A percentile compares a stretch with the other conserved stretches of the same genome.
These are phyloP conservation scores for Oxyura jamaicensis DNA, from an alignment of 2,113 vertebrate genomes.

Conservation along the genomic window DNA sequence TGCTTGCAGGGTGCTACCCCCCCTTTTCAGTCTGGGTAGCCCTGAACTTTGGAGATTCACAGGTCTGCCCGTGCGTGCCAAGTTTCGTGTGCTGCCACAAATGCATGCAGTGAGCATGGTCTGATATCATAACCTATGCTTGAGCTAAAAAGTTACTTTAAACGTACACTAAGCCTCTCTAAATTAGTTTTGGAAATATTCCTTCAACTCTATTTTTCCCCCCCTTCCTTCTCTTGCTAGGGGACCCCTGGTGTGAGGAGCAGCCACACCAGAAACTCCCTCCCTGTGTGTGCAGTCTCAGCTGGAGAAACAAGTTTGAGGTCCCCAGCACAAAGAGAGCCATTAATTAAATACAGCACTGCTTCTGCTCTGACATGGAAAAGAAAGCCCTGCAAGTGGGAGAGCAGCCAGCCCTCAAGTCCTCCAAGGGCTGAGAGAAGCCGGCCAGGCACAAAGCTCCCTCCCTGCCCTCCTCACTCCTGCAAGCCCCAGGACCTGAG, in stretches of 20 bases:
- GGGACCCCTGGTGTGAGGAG: background rate
- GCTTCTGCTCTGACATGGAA: fast-evolving
- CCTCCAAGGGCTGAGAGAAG: background rate
- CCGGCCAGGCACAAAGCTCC: background rate
- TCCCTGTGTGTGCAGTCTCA: background rate
- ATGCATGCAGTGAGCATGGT: background rate
- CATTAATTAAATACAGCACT: background rate
- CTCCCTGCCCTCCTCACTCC: background rate
- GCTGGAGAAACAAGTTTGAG: background rate
- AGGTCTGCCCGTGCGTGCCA: background rate
- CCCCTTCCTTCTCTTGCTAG: background rate
- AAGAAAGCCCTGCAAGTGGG: background rate
- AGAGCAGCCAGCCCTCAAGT: background rate
- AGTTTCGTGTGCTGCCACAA: background rate
- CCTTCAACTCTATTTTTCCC: background rate
- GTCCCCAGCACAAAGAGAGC: background rate
- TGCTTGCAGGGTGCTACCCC: background rate
- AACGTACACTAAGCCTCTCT: background rate
- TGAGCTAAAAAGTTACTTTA: background rate
- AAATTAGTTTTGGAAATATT: background rate
- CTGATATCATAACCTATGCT: background rate
- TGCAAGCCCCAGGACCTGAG: background rate
- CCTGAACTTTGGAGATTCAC: background rate
- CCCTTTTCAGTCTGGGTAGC: background rate
- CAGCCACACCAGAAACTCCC: background rate